Percentiles rank a stretch among this genome's conserved stretches.
phyloP scores from a whole-genome alignment of 2,888 invertebrate genomes.

The Drosophila anceps region DNA sequence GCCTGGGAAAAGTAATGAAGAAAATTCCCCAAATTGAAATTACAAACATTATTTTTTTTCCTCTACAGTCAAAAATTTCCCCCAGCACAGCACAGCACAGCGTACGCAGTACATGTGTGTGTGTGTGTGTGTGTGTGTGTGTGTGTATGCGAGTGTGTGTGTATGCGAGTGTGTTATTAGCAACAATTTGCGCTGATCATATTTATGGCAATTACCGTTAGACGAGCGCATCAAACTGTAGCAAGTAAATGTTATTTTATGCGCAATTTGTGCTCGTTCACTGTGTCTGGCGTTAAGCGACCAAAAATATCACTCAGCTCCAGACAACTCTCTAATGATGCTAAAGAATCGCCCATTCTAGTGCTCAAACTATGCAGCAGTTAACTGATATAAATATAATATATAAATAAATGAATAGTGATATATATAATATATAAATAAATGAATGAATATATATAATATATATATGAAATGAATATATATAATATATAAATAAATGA shows the following conservation, averaged over 20 bases:
- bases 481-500: neutral
- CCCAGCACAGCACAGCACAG: slow-evolving; percentile 2
- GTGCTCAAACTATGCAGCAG: neutral
- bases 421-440: neutral
- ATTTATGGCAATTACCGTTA: slow-evolving; percentile 75
- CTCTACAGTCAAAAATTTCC: slow-evolving; percentile 35
- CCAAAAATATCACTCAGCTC: neutral
- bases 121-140: slow-evolving; percentile 1
- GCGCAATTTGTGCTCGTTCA: slow-evolving; percentile 48
- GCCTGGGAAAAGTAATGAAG: slow-evolving; percentile 65
- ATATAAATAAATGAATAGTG: too few species aligned
- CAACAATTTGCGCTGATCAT: slow-evolving; percentile 76
- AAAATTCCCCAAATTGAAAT: slow-evolving; percentile 78
- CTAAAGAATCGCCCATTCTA: neutral
- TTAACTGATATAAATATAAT: neutral
- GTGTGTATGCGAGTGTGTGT: slow-evolving; percentile 12
- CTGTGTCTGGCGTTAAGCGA: slow-evolving; percentile 4
- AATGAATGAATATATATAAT: too few species aligned
- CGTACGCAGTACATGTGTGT: slow-evolving; percentile 1
- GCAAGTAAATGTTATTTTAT: slow-evolving; percentile 63
- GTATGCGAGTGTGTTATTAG: slow-evolving; percentile 69
- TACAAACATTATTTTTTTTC: slow-evolving; percentile 63
- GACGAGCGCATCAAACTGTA: slow-evolving; percentile 63
- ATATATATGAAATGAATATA: too few species aligned
- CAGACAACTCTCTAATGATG: neutral